phyloP scores from a whole-genome alignment of 2,113 vertebrate genomes.

The Scytalopus superciliaris region DNA sequence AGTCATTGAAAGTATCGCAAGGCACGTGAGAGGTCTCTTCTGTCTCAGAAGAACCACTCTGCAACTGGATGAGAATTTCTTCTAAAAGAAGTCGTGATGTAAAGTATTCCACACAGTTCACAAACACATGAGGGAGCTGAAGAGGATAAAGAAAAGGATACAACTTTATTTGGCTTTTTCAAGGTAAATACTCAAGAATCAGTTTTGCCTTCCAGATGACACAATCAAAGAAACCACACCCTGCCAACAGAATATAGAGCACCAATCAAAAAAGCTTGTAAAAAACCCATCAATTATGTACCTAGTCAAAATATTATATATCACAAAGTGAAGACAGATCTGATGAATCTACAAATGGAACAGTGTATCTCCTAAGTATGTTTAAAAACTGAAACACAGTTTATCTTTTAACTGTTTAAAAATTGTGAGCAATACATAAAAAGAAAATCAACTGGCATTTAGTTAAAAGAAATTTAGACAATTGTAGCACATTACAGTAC shows the following conservation, averaged over 20 bases:
- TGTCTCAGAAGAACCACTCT: conserved; percentile 61
- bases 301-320: background rate
- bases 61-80: conserved; percentile 85
- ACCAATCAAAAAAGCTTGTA: background rate
- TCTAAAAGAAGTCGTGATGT: conserved; percentile 86
- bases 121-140: conserved; percentile 86
- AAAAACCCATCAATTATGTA: background rate
- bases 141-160: background rate
- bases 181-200: background rate
- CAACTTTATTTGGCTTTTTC: background rate
- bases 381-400: background rate
- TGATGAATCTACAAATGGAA: background rate
- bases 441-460: background rate
- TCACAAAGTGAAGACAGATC: background rate
- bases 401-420: background rate
- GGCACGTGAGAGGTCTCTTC: conserved; percentile 64
- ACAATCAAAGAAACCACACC: background rate
- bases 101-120: conserved; percentile 89
- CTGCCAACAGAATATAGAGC: background rate
- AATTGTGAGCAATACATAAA: background rate
- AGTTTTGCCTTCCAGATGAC: background rate
- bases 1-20: conserved; percentile 86
- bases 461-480: background rate
- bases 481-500: background rate
- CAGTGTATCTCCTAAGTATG: background rate